A percentile compares a stretch with the other conserved stretches of the same genome.
phyloP scores from a whole-genome alignment of 2,797 vertebrate species.

The Macropus fuliginosus region DNA sequence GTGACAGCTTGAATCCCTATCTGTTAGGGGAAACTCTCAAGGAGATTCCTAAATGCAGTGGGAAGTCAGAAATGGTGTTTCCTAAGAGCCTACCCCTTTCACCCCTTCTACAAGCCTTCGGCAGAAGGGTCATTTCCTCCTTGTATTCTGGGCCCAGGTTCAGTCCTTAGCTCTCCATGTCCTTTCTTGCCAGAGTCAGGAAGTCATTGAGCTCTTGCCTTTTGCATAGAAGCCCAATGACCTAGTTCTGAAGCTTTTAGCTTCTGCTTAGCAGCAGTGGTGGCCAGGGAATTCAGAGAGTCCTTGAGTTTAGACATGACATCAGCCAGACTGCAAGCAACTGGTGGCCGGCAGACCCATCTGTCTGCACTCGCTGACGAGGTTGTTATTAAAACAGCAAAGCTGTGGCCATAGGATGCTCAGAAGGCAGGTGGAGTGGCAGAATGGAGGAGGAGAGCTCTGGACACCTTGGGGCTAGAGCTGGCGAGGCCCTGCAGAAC shows the following conservation, averaged over 20 bases:
- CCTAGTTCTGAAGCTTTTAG: slow-evolving; percentile 34
- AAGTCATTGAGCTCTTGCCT: not conserved
- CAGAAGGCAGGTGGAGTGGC: slow-evolving; percentile 19
- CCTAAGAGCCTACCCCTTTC: not conserved
- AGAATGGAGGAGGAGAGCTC: slow-evolving; percentile 45
- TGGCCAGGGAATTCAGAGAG: slow-evolving; percentile 63
- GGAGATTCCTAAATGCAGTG: not conserved
- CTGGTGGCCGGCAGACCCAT: slow-evolving; percentile 44
- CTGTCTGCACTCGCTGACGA: slow-evolving; percentile 13
- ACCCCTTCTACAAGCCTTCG: not conserved
- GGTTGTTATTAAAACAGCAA: slow-evolving; percentile 59
- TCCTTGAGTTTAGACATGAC: slow-evolving; percentile 79
- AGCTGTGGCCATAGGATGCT: not conserved
- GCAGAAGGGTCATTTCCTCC: not conserved
- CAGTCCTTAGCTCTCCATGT: not conserved
- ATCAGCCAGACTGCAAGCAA: slow-evolving; percentile 70
- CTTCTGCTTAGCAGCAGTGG: slow-evolving; percentile 68
- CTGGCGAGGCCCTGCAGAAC: not conserved
- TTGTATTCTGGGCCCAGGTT: not conserved
- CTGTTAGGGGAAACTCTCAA: not conserved
- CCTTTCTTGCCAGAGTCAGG: not conserved
- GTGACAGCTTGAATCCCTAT: not conserved
- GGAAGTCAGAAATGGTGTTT: not conserved
- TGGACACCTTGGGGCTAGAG: slow-evolving; percentile 16
- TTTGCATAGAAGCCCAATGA: not conserved